Evolutionary conservation across 2,113 vertebrate genomes (phyloP).

Genomic region (Malurus cyaneus): DNA sequence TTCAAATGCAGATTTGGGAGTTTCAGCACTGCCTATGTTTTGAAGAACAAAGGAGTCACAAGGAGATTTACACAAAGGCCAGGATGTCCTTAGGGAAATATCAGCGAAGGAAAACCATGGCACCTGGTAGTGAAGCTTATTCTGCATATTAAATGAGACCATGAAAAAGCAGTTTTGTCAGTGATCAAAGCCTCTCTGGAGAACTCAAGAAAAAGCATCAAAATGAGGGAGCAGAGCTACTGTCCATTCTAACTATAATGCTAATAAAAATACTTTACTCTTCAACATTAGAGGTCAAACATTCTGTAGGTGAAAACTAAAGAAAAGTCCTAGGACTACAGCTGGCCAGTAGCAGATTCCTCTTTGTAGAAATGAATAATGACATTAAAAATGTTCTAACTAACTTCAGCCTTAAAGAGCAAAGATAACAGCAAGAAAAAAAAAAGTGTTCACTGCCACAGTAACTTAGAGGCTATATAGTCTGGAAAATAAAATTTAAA

Average conservation of each 20-base stretch:
- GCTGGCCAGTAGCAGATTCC: background rate
- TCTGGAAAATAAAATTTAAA: background rate
- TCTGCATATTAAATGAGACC: constrained; percentile 31
- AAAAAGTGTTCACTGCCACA: background rate
- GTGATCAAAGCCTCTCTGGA: constrained; percentile 9
- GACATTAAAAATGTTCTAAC: background rate
- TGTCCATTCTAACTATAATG: background rate
- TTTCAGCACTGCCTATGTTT: background rate
- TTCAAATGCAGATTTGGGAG: background rate
- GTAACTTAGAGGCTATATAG: background rate
- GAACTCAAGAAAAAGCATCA: background rate
- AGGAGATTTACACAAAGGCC: constrained; percentile 15
- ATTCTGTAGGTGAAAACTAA: background rate
- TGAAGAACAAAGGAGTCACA: constrained; percentile 12
- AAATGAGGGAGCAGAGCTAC: background rate
- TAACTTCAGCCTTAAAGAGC: background rate
- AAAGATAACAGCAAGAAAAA: background rate
- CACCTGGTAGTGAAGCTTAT: constrained; percentile 26
- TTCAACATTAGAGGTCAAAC: background rate
- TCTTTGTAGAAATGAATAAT: background rate
- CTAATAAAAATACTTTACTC: background rate
- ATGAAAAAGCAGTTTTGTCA: constrained; percentile 25
- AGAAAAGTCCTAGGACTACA: background rate
- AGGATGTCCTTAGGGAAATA: background rate
- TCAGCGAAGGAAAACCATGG: background rate